phyloP scores from a whole-genome alignment of 2,113 vertebrate genomes.

The Leucopsar rothschildi region DNA sequence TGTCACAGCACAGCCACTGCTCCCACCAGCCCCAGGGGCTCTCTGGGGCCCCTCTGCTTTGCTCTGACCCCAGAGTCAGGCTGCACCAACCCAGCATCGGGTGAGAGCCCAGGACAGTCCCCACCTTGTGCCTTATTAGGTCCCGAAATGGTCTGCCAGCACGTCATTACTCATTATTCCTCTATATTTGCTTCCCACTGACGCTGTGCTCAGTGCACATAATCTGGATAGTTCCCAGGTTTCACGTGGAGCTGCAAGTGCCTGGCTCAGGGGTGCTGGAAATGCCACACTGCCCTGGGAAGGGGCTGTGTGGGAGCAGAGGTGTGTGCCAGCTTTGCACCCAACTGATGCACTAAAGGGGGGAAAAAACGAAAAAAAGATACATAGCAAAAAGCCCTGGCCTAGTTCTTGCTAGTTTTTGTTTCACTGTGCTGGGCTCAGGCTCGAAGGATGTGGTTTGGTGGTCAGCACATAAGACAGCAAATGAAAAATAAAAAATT shows the following conservation, averaged over 20 bases:
- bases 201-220: neutral
- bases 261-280: neutral
- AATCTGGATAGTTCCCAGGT: neutral
- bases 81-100: neutral
- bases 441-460: constrained; percentile 66
- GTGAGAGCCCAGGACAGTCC: neutral
- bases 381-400: neutral
- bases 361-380: neutral
- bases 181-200: neutral
- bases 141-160: neutral
- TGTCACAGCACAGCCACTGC: rapidly evolving
- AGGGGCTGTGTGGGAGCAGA: neutral
- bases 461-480: constrained; percentile 32
- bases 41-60: neutral
- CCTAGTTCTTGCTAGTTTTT: constrained; percentile 68
- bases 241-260: neutral
- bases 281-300: neutral
- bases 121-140: neutral
- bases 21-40: neutral
- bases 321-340: neutral
- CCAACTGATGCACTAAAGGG: neutral
- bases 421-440: constrained; percentile 33
- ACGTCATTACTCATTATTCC: neutral
- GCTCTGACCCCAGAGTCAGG: neutral
- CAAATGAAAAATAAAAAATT: constrained; percentile 24